A percentile compares a stretch with the other conserved stretches of the same genome.
Evolutionary conservation across 2,888 invertebrate genomes (phyloP).

Genomic region (Auanema sp.): DNA sequence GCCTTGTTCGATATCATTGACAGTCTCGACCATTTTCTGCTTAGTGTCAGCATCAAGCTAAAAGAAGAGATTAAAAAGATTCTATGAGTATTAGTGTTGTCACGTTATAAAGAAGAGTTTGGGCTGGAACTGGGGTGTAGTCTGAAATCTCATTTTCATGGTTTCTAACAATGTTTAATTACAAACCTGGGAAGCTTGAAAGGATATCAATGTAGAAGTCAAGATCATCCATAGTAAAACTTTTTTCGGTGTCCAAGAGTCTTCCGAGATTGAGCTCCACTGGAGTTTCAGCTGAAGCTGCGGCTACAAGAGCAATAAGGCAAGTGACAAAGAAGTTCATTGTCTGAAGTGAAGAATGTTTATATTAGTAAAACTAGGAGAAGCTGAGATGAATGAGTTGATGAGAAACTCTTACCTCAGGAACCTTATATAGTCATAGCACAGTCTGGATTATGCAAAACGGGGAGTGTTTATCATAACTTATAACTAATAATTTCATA

Average conservation of each 20-base stretch:
- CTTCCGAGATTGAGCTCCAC: neutral
- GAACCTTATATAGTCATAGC: neutral
- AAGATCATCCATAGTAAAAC: slow-evolving; percentile 1
- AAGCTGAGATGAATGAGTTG: neutral
- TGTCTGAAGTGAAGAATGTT: too few species aligned
- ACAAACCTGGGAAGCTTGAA: neutral
- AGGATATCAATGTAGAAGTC: slow-evolving; percentile 7
- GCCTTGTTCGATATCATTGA: neutral
- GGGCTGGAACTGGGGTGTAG: neutral
- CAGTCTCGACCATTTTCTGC: slow-evolving; percentile 1
- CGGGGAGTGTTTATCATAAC: neutral
- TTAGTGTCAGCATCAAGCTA: neutral
- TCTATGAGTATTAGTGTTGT: neutral
- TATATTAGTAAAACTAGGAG: too few species aligned
- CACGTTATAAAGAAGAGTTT: neutral
- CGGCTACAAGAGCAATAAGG: neutral
- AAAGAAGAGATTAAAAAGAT: neutral
- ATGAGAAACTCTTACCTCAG: neutral
- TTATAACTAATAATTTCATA: neutral
- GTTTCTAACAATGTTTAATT: neutral
- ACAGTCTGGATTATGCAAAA: neutral
- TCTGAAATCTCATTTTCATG: neutral
- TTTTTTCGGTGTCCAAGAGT: slow-evolving; percentile 1
- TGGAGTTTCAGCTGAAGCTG: neutral
- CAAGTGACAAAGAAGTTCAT: neutral